Conservation (phyloP, 2,113 vertebrate species). For the Dendropsophus ebraccatus region DNA sequence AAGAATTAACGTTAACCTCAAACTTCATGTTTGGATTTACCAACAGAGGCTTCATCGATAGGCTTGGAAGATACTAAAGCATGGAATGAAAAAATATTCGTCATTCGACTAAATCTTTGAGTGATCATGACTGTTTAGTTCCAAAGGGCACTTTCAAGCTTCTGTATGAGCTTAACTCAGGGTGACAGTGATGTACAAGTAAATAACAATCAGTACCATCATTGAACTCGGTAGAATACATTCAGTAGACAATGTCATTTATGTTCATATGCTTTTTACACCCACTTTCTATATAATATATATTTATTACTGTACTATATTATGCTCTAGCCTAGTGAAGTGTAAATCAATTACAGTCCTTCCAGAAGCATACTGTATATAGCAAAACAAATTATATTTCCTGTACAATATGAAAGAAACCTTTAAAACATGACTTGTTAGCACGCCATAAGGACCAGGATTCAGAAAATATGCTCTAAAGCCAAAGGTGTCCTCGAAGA, state of each 20-base stretch:
- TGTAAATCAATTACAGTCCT: not conserved
- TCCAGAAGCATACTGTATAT: not conserved
- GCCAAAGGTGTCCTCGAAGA: no score
- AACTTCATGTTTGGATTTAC: not conserved
- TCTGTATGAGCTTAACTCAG: not conserved
- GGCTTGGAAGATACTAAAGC: not conserved
- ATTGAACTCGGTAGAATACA: not conserved
- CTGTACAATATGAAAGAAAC: no score
- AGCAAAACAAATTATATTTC: not conserved
- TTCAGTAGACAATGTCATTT: not conserved
- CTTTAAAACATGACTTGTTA: no score
- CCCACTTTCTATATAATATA: no score
- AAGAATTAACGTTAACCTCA: not conserved
- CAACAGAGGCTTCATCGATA: not conserved
- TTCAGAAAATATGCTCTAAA: no score
- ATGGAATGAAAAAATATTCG: not conserved
- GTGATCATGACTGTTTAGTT: not conserved
- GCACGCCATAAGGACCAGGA: no score
- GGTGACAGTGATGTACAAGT: not conserved
- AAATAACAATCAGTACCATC: not conserved
- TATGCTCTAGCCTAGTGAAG: not conserved
- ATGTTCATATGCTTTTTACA: not conserved
- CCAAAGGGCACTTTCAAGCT: not conserved
- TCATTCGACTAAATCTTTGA: constrained; percentile 8
- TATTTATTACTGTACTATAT: not conserved